Conservation (phyloP, 1,140 invertebrate species). For the Drosophila orosa region DNA sequence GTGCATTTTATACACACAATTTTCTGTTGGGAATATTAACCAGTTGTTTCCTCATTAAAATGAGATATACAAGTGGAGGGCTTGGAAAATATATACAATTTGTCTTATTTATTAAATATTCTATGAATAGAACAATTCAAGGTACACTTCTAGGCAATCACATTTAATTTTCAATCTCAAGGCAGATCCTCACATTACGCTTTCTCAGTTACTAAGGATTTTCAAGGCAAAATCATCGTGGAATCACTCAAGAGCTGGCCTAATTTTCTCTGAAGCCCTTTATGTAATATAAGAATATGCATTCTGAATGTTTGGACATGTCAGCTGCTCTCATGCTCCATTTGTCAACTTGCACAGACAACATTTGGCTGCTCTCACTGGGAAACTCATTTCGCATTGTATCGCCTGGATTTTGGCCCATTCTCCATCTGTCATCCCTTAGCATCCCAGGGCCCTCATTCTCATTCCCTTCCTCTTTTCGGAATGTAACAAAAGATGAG, state of each 20-base stretch:
- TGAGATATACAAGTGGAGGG: no score
- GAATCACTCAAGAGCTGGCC: background rate
- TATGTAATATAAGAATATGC: constrained; percentile 19
- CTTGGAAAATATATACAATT: no score
- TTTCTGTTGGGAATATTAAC: background rate
- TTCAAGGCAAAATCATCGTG: background rate
- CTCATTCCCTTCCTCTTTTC: background rate
- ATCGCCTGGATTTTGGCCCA: constrained; percentile 7
- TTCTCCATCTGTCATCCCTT: constrained; percentile 6
- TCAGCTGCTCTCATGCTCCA: constrained; percentile 72
- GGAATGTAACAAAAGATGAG: constrained; percentile 78
- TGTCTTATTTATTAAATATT: background rate
- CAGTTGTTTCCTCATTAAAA: background rate
- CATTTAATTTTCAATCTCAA: background rate
- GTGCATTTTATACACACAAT: background rate
- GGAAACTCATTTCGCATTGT: constrained; percentile 27
- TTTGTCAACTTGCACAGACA: constrained; percentile 61
- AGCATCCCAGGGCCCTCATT: background rate
- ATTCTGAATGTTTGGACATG: constrained; percentile 46
- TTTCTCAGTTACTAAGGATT: background rate
- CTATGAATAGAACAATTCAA: background rate
- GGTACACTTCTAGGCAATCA: background rate
- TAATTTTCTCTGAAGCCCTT: constrained; percentile 2
- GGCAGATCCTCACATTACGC: no score
- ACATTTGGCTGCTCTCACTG: constrained; percentile 50